Evolutionary conservation across 2,797 vertebrate genomes (phyloP), one percentile per base, ranked within the genome.

Genomic region (Bovichtus diacanthus): DNA sequence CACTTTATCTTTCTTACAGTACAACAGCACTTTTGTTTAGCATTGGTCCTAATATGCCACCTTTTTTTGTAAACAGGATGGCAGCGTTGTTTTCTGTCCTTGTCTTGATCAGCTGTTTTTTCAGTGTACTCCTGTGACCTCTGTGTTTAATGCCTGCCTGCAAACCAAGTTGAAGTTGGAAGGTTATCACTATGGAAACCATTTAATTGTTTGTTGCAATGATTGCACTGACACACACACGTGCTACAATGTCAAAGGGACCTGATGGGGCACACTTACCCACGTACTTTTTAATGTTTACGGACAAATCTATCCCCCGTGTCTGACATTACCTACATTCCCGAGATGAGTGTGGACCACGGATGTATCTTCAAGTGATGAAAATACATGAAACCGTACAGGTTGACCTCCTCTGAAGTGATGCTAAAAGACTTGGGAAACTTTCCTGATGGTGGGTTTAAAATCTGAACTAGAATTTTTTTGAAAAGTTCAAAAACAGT

Each of bases 101-200:
- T 34, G 27, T 13, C 9, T 34, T 68, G 16, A 29, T 21, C 41
- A 19, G 7, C 1, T 41, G 6, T 34, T 55, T 51, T 34, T n/a
- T 53, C 25, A 54, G 51, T 54, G 49, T 51, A 15, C 54, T 34
- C 53, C 27, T 34, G 23, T 60, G 58, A 58, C 55, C n/a, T 58
- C 31, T 38, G 34, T 56, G 19, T 55, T 55, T 34, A 36, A 21
- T 21, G 53, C 3, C 53, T 6, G 53, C 29, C 55, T 10, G 34
- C 34, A 36, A 36, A 36, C 34, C 4, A 29, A 44, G 25, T 3
- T 41, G 23, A 27, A 41, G 16, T 60, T 60, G 10, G 18, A 44
- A 44, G 2, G 10, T 39, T 23, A 8, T 38, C 36, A 58, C 2
- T 13, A 55, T 31, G 21, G 6, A 15, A 31, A 9, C 38, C 3